Base-by-base conservation (phyloP, 2,797 vertebrate genomes). In the Diplodus sargus region DNA sequence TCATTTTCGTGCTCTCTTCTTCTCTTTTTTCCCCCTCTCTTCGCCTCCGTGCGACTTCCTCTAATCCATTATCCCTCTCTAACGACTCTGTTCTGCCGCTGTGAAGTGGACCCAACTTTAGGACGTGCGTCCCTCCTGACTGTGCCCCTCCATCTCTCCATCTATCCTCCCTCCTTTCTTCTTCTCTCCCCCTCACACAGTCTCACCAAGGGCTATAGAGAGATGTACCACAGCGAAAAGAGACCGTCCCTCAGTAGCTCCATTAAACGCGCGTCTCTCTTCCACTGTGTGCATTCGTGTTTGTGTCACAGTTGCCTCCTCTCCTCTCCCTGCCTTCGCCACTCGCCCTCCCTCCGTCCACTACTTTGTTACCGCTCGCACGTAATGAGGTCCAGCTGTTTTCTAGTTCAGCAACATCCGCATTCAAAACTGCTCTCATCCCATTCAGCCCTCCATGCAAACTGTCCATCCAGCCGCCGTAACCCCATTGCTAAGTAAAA, bases 11-110 rank as follows among this genome's bases (percentile, higher is more conserved):
- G 76, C 81, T 81, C 78, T 72, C 74, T 59, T 68, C 62, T 52
- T 75, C 70, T 82, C 52, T 4, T 47, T 81, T 58, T 58, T 47
- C 68, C 69, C 54, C 51, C 52, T 74, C 75, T 83, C 76, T 82
- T 53, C 63, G 62, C 65, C 76, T 74, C 79, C 81, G 85, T 80
- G 81, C 66, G 81, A 66, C 65, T 84, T 70, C 70, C 73, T 78
- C 76, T 82, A 85, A 89, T 92, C 90, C 86, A 89, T 91, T 93
- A 91, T 88, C 84, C 84, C 83, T 69, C 84, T 90, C 77, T 88
- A 86, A 91, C 43, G 49, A 90, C 84, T 72, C 73, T 73, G 82
- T 87, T 85, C 69, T 88, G 86, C 79, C 45, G 71, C 80, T 83
- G 81, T 85, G 86, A 85, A 88, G 90, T 87, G 86, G 87, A 87